Percentiles rank a stretch among this genome's conserved stretches.
phyloP scores from a whole-genome alignment of 64 coral and sea anemone species.

The Pocillopora damicornis region DNA sequence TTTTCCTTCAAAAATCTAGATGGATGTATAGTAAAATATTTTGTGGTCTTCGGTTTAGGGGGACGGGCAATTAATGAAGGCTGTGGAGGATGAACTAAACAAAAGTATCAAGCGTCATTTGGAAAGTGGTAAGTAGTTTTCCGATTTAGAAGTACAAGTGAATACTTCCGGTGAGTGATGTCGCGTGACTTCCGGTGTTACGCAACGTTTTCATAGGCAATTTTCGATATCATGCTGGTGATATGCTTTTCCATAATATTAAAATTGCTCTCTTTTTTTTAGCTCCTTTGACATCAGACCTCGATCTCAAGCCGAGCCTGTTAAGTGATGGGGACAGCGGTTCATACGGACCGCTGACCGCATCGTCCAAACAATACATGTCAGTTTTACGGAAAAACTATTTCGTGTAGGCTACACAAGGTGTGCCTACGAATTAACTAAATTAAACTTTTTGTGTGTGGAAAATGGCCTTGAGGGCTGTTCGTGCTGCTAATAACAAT shows the following conservation, averaged over 20 bases:
- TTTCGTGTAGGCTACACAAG: conserved; percentile 26
- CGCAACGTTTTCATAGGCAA: too few relatives aligned
- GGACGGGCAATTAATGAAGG: conserved; percentile 81
- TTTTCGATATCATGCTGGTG: background rate
- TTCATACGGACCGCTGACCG: conserved; percentile 48
- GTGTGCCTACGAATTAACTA: background rate
- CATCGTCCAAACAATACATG: conserved; percentile 61
- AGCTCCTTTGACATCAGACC: conserved; percentile 59
- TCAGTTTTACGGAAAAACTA: conserved; percentile 61
- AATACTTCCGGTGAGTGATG: too few relatives aligned
- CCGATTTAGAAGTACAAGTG: too few relatives aligned
- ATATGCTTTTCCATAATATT: background rate
- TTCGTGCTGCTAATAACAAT: background rate
- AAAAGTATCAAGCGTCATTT: conserved; percentile 90
- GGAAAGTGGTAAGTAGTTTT: conserved; percentile 58
- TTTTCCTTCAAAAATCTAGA: too few relatives aligned
- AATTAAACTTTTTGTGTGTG: background rate
- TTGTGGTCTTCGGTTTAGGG: conserved; percentile 33
- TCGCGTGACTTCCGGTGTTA: too few relatives aligned
- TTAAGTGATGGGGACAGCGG: conserved; percentile 39
- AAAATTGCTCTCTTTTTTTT: background rate
- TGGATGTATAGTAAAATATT: background rate
- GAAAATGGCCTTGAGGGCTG: conserved; percentile 3
- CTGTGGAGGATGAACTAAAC: conserved; percentile 85
- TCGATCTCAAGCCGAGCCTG: conserved; percentile 49